Base-by-base conservation (phyloP, 2,797 vertebrate genomes). In the Oryzias sinensis region DNA sequence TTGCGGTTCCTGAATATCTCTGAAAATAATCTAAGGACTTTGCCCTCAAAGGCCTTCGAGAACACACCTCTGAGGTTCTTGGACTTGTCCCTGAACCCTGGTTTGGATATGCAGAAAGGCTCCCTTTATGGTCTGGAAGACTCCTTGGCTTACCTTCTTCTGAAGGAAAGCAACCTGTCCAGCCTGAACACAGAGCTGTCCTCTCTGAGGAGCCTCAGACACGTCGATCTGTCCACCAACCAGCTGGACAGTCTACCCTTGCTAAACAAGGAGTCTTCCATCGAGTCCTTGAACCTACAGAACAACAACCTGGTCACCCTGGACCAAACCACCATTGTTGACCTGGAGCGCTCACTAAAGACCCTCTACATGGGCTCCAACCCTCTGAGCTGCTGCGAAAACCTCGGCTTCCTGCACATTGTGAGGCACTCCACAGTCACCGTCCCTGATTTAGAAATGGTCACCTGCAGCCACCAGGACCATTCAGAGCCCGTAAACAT, bases 351-450 rank as follows among this genome's bases (percentile, higher is more conserved):
- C 59, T 94, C 94, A 0, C 91, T 99, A 2, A 93, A 91, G 67
- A 94, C 90, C 22, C 87, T 99, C 37, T 95, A 96, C 79, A 84
- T 98, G 56, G 85, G 91, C 2, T 95, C 94, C 9, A 99, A 98
- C 68, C 97, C 96, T 0, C 92, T 99, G 14, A 92, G 68, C 72
- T 99, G 97, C 90, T 99, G 97, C 0, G 90, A 88, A 59, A 98
- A 96, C 24, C 70, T 89, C 13, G 93, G 88, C 85, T 90, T 97
- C 22, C 88, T 94, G 0, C 86, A 89, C 0, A 90, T 96, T 87
- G 86, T 96, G 40, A 93, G 92, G 71, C 89, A 86, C 65, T 92
- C 93, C 1, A 83, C 85, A 0, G 90, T 97, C 72, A 83, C 87
- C 0, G 90, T 98, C 40, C 89, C 92, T 0, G 93, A 93, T 0